Conservation (phyloP, 2,888 invertebrate genomes). For the Amphipyra berbera region DNA sequence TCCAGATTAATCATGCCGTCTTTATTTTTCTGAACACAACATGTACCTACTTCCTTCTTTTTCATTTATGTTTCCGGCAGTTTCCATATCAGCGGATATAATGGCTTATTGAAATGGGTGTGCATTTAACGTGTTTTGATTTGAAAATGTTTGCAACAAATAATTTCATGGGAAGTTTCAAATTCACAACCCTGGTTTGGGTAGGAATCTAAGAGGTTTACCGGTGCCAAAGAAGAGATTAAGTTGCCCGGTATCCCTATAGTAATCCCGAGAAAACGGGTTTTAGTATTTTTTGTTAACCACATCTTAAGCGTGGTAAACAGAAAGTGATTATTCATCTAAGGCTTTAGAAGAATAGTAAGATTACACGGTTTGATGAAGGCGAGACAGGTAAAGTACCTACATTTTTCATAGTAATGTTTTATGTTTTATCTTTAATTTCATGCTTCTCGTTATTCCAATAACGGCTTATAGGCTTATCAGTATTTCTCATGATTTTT, state of each 20-base stretch:
- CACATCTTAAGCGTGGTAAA: slow-evolving; percentile 29
- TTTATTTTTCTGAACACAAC: slow-evolving; percentile 42
- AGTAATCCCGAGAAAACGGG: slow-evolving; percentile 65
- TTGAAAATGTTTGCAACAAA: slow-evolving; percentile 45
- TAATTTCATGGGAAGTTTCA: slow-evolving; percentile 34
- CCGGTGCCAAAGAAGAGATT: slow-evolving; percentile 70
- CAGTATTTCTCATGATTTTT: background rate
- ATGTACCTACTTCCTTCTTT: slow-evolving; percentile 46
- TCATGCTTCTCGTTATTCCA: slow-evolving; percentile 7
- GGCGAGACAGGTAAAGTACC: slow-evolving; percentile 35
- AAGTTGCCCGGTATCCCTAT: slow-evolving; percentile 56
- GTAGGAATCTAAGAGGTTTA: slow-evolving; percentile 45
- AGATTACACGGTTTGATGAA: slow-evolving; percentile 33
- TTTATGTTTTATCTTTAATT: slow-evolving; percentile 20
- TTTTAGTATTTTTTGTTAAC: slow-evolving; percentile 60
- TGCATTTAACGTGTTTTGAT: slow-evolving; percentile 30
- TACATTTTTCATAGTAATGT: slow-evolving; percentile 14
- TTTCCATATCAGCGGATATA: slow-evolving; percentile 39
- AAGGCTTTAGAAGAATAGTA: slow-evolving; percentile 34
- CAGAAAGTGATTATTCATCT: slow-evolving; percentile 53
- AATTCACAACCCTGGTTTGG: slow-evolving; percentile 12
- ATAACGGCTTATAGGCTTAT: slow-evolving; percentile 2
- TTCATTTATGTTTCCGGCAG: slow-evolving; percentile 44
- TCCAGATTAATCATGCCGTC: slow-evolving; percentile 46
- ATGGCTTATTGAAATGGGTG: slow-evolving; percentile 27